Conservation (phyloP, 2,113 vertebrate species). For the Oophaga pumilio region DNA sequence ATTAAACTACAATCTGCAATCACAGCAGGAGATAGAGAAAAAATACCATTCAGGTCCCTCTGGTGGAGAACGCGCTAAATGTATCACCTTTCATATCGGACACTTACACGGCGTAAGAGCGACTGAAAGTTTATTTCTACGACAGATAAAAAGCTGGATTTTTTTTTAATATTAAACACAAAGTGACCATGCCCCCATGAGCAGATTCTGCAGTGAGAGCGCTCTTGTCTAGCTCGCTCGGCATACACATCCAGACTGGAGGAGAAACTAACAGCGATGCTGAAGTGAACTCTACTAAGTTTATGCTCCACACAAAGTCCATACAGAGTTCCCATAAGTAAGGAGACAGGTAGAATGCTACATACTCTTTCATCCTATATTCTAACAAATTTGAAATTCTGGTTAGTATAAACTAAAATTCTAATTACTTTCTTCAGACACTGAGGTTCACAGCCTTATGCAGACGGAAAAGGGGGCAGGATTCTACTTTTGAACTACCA, state of each 20-base stretch:
- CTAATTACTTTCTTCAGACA: background rate
- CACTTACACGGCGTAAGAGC: background rate
- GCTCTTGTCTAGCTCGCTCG: background rate
- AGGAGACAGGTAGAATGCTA: background rate
- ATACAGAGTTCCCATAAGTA: background rate
- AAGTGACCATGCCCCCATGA: background rate
- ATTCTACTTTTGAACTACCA: background rate
- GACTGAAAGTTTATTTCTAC: background rate
- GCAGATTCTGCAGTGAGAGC: background rate
- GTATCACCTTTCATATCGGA: background rate
- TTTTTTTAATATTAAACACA: background rate
- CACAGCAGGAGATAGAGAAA: background rate
- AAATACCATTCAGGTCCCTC: slow-evolving; percentile 13
- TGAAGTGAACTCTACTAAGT: background rate
- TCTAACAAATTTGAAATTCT: background rate
- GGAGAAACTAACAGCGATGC: background rate
- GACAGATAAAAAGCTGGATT: background rate
- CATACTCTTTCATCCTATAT: background rate
- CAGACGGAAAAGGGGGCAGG: background rate
- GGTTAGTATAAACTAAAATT: background rate
- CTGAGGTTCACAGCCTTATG: background rate
- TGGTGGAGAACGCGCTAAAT: slow-evolving; percentile 33
- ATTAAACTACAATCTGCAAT: background rate
- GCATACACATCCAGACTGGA: background rate
- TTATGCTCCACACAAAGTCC: background rate